Percentiles rank a stretch among this genome's conserved stretches.
phyloP scores from a whole-genome alignment of 1,140 invertebrate species.

The Anastatus disparis region DNA sequence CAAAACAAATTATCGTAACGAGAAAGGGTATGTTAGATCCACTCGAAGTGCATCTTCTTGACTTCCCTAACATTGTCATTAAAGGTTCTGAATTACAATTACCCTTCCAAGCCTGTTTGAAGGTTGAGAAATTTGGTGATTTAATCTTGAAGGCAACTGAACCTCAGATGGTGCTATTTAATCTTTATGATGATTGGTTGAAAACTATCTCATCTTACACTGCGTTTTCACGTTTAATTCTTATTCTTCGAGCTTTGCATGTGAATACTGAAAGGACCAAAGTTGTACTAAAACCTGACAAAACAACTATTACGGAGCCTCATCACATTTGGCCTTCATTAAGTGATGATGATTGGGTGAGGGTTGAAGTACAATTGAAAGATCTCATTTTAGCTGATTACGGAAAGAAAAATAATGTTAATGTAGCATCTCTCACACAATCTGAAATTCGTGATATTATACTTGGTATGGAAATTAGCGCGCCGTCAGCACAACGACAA shows the following conservation, averaged over 20 bases:
- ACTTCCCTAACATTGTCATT: constrained; percentile 99
- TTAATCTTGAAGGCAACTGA: constrained; percentile 99
- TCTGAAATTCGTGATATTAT: constrained; percentile 99
- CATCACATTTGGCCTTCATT: constrained; percentile 99
- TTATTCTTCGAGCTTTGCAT: constrained; percentile 96
- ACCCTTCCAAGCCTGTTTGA: constrained; percentile 98
- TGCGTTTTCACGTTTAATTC: constrained; percentile 96
- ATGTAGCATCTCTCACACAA: constrained; percentile 97
- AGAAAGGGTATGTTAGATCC: constrained; percentile 99
- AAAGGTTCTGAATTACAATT: constrained; percentile 98
- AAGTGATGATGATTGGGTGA: constrained; percentile 99
- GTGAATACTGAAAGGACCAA: constrained; percentile 99
- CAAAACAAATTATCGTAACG: constrained; percentile 99
- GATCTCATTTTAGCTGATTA: constrained; percentile 99
- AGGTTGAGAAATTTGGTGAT: constrained; percentile 99
- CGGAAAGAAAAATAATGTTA: constrained; percentile 99
- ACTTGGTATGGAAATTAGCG: constrained; percentile 99
- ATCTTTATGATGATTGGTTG: constrained; percentile 99
- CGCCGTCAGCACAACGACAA: constrained; percentile 97
- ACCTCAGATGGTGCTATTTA: constrained; percentile 99
- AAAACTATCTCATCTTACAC: constrained; percentile 97
- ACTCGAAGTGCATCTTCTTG: constrained; percentile 97
- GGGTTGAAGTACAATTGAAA: constrained; percentile 97
- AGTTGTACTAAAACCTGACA: constrained; percentile 97
- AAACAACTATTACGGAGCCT: constrained; percentile 97